Base-by-base conservation (phyloP, 2,888 invertebrate genomes). In the Idaea straminata region DNA sequence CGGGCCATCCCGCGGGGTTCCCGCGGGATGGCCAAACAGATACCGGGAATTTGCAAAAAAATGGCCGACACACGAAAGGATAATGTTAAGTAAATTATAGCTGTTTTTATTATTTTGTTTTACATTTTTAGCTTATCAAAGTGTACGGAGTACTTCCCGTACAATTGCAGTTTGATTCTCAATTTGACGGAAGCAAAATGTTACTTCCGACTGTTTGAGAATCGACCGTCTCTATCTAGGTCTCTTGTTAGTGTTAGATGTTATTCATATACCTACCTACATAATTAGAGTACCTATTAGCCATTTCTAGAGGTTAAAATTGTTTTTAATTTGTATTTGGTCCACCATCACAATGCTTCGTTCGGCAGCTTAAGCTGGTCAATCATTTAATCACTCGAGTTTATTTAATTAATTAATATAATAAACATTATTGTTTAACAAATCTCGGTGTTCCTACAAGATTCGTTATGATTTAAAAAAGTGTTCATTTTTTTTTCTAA, bases 71-170 rank as follows among this genome's bases (percentile, higher is more conserved):
- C n/a, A n/a, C n/a, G n/a, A n/a, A n/a, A n/a, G n/a, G n/a, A n/a
- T n/a, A 89, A 90, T 89, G 83, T 87, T 91, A 91, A 91, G 91
- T 91, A 90, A 91, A 89, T 91, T 92, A 91, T 88, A 91, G 86
- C 90, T 89, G 89, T 91, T 91, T 91, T 90, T 89, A 87, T 89
- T 85, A 83, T 86, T 65, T 87, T 84, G 83, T 86, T 88, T 86
- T 84, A 83, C 79, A 77, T 82, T 81, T 83, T 79, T 80, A 86
- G 83, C 79, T 79, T 85, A 83, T 84, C 63, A 77, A 79, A 81
- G 81, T 25, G 25, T 25, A 25, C 25, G 25, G 25, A 25, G 25
- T 25, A 25, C 25, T 25, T 25, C 25, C 25, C 2, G 1, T 25
- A 25, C 25, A 25, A 25, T n/a, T 76, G 80, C 78, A 81, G 79